phyloP scores from a whole-genome alignment of 2,113 vertebrate genomes.

The Melanostigma gelatinosum region DNA sequence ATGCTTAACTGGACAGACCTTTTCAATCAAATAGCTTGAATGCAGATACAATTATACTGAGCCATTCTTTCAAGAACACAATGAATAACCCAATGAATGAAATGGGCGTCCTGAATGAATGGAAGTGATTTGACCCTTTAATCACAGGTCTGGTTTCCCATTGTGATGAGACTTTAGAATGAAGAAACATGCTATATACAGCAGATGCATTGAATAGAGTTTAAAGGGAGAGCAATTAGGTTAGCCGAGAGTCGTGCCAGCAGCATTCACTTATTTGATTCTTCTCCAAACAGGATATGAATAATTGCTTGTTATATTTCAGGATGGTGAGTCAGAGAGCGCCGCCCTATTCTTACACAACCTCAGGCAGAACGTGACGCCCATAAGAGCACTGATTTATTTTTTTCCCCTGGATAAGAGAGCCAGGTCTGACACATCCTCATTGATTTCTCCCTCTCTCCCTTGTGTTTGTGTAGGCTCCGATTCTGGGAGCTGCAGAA shows the following conservation, averaged over 20 bases:
- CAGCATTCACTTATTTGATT: constrained; percentile 55
- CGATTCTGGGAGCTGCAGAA: constrained; percentile 30
- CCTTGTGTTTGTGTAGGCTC: constrained; percentile 67
- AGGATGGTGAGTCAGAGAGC: constrained; percentile 71
- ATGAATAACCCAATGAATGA: not conserved
- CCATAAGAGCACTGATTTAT: constrained; percentile 31
- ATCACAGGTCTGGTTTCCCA: not conserved
- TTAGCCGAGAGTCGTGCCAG: constrained; percentile 34
- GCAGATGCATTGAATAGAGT: not conserved
- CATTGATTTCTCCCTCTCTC: constrained; percentile 73
- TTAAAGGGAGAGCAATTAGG: constrained; percentile 14
- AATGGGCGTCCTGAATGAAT: constrained; percentile 2
- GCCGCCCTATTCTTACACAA: constrained; percentile 64
- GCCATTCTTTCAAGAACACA: constrained; percentile 6
- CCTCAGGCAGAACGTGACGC: constrained; percentile 61
- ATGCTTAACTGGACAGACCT: not conserved
- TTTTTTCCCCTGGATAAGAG: constrained; percentile 28
- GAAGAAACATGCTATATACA: not conserved
- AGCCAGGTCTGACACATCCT: constrained; percentile 70
- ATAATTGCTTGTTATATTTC: constrained; percentile 74
- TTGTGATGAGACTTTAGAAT: not conserved
- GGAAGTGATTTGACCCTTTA: constrained; percentile 7
- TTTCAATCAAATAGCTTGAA: not conserved
- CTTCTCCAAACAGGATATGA: constrained; percentile 60
- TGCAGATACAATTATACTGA: constrained; percentile 1